A percentile compares a stretch with the other conserved stretches of the same genome.
Conservation (phyloP, 2,113 vertebrate species). For the Galemys pyrenaicus region DNA sequence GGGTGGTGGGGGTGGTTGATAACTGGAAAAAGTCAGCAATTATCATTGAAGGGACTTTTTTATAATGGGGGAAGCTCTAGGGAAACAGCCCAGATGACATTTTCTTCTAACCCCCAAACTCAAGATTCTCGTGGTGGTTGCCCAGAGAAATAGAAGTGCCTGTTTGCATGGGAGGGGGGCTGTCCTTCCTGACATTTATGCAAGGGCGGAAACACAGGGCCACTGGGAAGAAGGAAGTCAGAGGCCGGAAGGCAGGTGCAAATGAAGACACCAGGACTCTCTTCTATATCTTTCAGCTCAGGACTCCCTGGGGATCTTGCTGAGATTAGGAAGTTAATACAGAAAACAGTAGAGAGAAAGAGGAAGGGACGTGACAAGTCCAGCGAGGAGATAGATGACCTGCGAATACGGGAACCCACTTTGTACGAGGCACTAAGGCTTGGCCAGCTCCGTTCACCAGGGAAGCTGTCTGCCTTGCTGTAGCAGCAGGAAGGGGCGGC, state of each 20-base stretch:
- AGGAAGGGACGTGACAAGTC: accelerated
- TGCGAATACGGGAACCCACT: not conserved
- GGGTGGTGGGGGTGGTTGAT: not conserved
- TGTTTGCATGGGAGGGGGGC: accelerated
- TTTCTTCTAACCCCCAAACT: constrained; percentile 11
- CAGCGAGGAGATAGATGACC: not conserved
- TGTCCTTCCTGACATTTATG: not conserved
- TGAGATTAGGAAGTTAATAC: not conserved
- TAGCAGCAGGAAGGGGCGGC: too few relatives aligned
- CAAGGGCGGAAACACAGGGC: not conserved
- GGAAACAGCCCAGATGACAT: not conserved
- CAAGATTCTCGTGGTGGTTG: not conserved
- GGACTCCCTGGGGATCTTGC: not conserved
- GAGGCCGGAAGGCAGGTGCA: not conserved
- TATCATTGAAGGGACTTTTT: not conserved
- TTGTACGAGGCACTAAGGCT: not conserved
- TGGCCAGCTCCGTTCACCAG: not conserved
- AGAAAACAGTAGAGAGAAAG: not conserved
- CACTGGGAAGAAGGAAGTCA: not conserved
- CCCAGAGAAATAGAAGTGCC: not conserved
- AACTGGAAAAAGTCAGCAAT: not conserved
- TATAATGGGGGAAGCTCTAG: not conserved
- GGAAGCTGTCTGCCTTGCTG: too few relatives aligned
- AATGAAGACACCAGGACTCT: not conserved
- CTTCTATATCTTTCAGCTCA: not conserved